phyloP scores from a whole-genome alignment of 2,888 invertebrate species.

The Eilema griseolum region DNA sequence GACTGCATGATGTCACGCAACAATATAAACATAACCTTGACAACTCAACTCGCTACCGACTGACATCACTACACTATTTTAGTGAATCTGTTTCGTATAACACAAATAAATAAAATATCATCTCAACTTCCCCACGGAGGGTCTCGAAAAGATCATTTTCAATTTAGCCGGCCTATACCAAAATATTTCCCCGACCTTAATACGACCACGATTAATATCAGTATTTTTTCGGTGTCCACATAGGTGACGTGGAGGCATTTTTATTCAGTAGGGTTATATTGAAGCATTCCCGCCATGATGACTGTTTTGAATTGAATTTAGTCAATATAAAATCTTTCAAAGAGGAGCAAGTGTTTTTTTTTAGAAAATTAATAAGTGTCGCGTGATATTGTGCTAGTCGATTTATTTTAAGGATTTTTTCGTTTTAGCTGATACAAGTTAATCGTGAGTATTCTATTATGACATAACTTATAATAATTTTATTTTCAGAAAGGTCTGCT shows the following conservation, averaged over 20 bases:
- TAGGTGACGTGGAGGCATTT: not conserved
- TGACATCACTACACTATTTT: slow-evolving; percentile 76
- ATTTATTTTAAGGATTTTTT: slow-evolving; percentile 35
- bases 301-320: slow-evolving; percentile 56
- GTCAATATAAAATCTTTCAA: slow-evolving; percentile 46
- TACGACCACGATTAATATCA: slow-evolving; percentile 47
- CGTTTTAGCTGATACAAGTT: slow-evolving; percentile 8
- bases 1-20: slow-evolving; percentile 45
- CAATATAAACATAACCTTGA: slow-evolving; percentile 64
- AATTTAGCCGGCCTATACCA: slow-evolving; percentile 10
- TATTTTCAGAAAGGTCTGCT: not conserved
- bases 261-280: slow-evolving; percentile 38
- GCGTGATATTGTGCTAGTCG: slow-evolving; percentile 38
- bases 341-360: slow-evolving; percentile 30
- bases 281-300: slow-evolving; percentile 63
- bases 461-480: not conserved
- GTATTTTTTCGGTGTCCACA: not conserved
- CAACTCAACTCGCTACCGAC: slow-evolving; percentile 24
- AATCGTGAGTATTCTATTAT: slow-evolving; percentile 29
- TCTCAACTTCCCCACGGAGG: not conserved
- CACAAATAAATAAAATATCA: slow-evolving; percentile 14
- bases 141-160: not conserved
- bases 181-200: slow-evolving; percentile 19
- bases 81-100: slow-evolving; percentile 60
- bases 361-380: slow-evolving; percentile 23